These are phyloP conservation scores for Cebus imitator DNA, from an alignment of 2,113 vertebrate species.

Conservation along the genomic window DNA sequence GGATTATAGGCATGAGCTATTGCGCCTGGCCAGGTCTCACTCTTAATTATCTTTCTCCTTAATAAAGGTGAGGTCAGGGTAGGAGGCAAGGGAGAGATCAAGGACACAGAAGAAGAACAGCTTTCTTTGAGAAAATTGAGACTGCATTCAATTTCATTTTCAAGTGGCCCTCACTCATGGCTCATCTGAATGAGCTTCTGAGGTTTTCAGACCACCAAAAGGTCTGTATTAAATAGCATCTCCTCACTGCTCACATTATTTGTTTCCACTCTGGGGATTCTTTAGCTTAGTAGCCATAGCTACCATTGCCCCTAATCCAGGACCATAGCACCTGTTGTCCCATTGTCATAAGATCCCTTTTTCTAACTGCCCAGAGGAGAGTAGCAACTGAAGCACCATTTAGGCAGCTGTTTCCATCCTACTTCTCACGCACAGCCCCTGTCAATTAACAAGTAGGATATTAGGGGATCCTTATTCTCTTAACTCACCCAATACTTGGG, in stretches of 20 bases:
- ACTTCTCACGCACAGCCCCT: background rate
- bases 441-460: background rate
- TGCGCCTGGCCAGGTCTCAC: background rate
- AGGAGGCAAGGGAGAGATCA: background rate
- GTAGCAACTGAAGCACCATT: background rate
- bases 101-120: background rate
- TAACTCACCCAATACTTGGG: background rate
- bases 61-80: background rate
- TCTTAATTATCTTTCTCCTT: background rate
- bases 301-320: background rate
- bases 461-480: background rate
- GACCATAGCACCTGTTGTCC: background rate
- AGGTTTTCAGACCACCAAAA: background rate
- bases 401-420: background rate
- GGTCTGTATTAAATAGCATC: background rate
- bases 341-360: background rate
- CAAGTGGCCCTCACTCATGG: background rate
- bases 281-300: background rate
- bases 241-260: background rate
- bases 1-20: no score
- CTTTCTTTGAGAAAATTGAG: background rate
- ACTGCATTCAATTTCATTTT: background rate
- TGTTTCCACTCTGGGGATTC: background rate
- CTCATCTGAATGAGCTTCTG: background rate
- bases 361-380: background rate